phyloP scores from a whole-genome alignment of 2,888 invertebrate species.

The Limnephilus auricula region DNA sequence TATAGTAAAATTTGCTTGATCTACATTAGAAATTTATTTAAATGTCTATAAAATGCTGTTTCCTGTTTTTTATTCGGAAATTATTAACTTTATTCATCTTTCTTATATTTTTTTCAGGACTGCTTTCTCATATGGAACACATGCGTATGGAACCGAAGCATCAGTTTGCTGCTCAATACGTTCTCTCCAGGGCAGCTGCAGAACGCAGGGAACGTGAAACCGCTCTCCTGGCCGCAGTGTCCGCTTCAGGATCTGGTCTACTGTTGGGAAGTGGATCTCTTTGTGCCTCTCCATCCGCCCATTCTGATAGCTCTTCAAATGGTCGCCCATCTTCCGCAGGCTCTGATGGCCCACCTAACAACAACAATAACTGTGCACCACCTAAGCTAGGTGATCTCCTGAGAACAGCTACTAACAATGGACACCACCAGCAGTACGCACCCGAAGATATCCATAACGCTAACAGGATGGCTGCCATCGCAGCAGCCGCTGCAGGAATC shows the following conservation, averaged over 20 bases:
- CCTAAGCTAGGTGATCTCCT: conserved; percentile 76
- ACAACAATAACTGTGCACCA: conserved; percentile 82
- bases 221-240: conserved; percentile 83
- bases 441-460: conserved; percentile 80
- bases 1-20: too few relatives aligned
- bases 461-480: conserved; percentile 84
- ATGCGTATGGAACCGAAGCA: conserved; percentile 98
- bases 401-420: conserved; percentile 76
- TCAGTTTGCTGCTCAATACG: conserved; percentile 96
- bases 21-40: too few relatives aligned
- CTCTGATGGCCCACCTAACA: conserved; percentile 84
- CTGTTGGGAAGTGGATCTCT: conserved; percentile 78
- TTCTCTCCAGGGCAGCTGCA: conserved; percentile 92
- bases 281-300: conserved; percentile 90
- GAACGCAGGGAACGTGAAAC: conserved; percentile 91
- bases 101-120: conserved; percentile 79
- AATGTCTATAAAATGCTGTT: too few relatives aligned
- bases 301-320: conserved; percentile 92
- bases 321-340: conserved; percentile 89
- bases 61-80: neutral
- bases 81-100: neutral
- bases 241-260: conserved; percentile 81
- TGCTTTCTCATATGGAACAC: conserved; percentile 96
- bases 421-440: conserved; percentile 81
- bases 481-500: conserved; percentile 81